These are phyloP conservation scores for Drosophila putrida DNA, from an alignment of 2,888 invertebrate species.

Conservation along the genomic window DNA sequence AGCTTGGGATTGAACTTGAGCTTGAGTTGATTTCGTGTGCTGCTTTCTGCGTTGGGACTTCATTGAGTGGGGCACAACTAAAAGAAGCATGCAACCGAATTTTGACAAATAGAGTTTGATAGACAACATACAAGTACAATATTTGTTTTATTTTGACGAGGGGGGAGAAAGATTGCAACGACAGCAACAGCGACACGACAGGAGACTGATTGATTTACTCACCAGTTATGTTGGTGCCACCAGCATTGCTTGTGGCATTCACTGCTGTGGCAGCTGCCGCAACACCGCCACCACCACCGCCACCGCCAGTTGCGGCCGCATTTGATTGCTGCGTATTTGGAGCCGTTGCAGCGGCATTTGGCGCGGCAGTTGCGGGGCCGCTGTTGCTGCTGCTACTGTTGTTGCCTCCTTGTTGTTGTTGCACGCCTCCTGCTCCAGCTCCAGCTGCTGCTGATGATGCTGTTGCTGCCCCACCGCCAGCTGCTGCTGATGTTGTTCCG, in stretches of 20 bases:
- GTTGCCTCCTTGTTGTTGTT: conserved; percentile 34
- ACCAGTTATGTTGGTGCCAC: conserved; percentile 75
- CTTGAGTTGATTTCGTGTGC: conserved; percentile 1
- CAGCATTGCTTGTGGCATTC: conserved; percentile 62
- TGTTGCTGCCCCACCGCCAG: conserved; percentile 24
- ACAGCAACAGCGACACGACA: neutral
- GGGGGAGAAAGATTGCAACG: neutral
- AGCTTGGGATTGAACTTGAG: conserved; percentile 1
- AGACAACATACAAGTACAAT: conserved; percentile 3
- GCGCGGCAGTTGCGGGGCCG: conserved; percentile 47
- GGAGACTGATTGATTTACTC: conserved; percentile 54
- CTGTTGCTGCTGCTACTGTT: conserved; percentile 40
- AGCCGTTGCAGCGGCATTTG: conserved; percentile 47
- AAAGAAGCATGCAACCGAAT: conserved; percentile 36
- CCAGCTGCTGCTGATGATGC: conserved; percentile 16
- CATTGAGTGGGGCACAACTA: conserved; percentile 13
- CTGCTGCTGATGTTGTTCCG: conserved; percentile 40
- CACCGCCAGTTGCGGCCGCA: conserved; percentile 40
- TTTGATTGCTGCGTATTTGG: conserved; percentile 61
- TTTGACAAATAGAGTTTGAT: neutral
- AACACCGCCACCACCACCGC: conserved; percentile 55
- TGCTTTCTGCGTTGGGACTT: conserved; percentile 27
- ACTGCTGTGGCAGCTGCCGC: conserved; percentile 61
- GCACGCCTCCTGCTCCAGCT: conserved; percentile 39
- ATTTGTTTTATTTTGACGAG: neutral